Base-by-base conservation (phyloP, 2,797 vertebrate species). In the Selene dorsalis region DNA sequence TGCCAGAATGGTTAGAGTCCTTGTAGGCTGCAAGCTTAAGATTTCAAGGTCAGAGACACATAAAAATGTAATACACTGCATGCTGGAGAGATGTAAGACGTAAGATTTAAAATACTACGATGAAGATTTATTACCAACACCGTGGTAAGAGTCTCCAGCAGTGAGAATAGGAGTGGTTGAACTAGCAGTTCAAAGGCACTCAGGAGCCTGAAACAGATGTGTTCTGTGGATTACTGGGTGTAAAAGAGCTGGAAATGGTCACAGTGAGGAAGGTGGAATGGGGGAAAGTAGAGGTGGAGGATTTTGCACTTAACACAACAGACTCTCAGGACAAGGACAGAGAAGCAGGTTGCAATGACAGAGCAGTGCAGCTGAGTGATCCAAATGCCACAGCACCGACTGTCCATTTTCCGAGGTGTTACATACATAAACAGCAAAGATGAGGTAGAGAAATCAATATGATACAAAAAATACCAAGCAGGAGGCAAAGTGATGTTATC, bases 201-300 rank as follows among this genome's bases (percentile, higher is more conserved):
- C 64, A 59, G 69, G 67, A 69, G 69, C 73, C 77, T 84, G 71
- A 90, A 94, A 91, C 92, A 94, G 91, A 91, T 93, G 91, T 94
- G 77, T 53, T 72, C 58, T 57, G 68, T 82, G 79, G 86, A 90
- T 91, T 87, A 88, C 74, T 75, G 71, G 64, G 83, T 69, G 65
- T 50, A 84, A 83, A 79, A 72, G 60, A 80, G 58, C 28, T 73
- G 58, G 45, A 84, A 79, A 85, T 63, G 78, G 52, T 70, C 56
- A 73, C 66, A 38, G 66, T 52, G 68, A 58, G 48, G 68, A 58
- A 78, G 45, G 47, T 41, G 59, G 58, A 83, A 68, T 52, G 68
- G 12, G 48, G 50, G 52, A 68, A 81, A 41, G 32, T 8, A 8
- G 32, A 52, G 72, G 77, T 75, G 52, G 63, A 74, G 35, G 56